These are phyloP conservation scores for Eueremaeus valkanovi DNA, from an alignment of 2,888 invertebrate species.

Conservation along the genomic window DNA sequence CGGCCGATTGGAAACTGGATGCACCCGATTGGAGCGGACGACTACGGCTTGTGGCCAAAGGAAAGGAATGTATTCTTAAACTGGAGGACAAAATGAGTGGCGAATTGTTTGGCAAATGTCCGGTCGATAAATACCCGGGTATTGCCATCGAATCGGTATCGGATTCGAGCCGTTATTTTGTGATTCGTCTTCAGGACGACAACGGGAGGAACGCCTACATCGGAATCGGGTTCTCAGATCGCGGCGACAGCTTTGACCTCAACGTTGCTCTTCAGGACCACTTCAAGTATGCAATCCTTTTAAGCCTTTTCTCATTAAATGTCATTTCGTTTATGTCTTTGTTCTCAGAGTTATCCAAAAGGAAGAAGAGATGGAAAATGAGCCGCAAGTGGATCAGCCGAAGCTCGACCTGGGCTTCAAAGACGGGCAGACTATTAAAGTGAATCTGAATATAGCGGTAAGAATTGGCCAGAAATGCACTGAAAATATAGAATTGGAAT, in stretches of 20 bases:
- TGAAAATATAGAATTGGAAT: too few species aligned
- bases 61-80: conserved; percentile 79
- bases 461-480: conserved; percentile 49
- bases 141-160: conserved; percentile 90
- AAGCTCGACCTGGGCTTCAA: conserved; percentile 95
- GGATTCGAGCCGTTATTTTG: conserved; percentile 97
- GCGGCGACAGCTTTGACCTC: conserved; percentile 97
- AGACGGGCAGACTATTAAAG: conserved; percentile 98
- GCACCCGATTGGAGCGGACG: conserved; percentile 98
- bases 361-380: conserved; percentile 68
- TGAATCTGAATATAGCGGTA: conserved; percentile 95
- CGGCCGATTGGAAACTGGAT: conserved; percentile 94
- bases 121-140: conserved; percentile 92
- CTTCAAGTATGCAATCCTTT: conserved; percentile 64
- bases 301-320: background rate
- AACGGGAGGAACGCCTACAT: conserved; percentile 80
- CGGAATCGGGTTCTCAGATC: conserved; percentile 93
- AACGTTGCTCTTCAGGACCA: conserved; percentile 98
- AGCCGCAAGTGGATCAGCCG: conserved; percentile 60
- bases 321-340: background rate
- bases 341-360: conserved; percentile 66
- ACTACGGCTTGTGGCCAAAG: conserved; percentile 84
- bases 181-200: conserved; percentile 88
- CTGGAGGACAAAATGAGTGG: conserved; percentile 91
- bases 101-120: conserved; percentile 91